Percentiles rank a stretch among this genome's conserved stretches.
phyloP scores from a whole-genome alignment of 2,888 invertebrate genomes.

The Drosophila affinis region DNA sequence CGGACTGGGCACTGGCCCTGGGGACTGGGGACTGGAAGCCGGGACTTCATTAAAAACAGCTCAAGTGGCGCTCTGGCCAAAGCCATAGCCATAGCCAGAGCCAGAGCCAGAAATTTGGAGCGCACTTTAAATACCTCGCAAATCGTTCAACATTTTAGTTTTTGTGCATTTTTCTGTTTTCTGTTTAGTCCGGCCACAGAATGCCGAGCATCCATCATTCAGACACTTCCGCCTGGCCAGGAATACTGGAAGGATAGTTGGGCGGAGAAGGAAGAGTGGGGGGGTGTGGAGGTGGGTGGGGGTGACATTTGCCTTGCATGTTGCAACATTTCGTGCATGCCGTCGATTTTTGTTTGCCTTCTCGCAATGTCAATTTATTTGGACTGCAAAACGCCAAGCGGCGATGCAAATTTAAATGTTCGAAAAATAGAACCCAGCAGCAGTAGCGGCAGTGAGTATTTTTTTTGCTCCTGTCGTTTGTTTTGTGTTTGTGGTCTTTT shows the following conservation, averaged over 20 bases:
- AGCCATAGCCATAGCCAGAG: no score
- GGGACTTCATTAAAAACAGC: conserved; percentile 58
- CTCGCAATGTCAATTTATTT: conserved; percentile 63
- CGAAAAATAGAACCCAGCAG: conserved; percentile 50
- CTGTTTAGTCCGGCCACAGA: no score
- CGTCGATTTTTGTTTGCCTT: conserved; percentile 48
- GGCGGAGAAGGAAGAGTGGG: no score
- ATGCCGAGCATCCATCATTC: conserved; percentile 59
- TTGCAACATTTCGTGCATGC: conserved; percentile 26
- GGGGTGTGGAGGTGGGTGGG: background rate
- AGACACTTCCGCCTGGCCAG: conserved; percentile 18
- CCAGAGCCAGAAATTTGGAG: conserved; percentile 18
- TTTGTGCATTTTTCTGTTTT: background rate
- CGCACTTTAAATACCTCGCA: conserved; percentile 32
- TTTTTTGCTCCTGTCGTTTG: conserved; percentile 30
- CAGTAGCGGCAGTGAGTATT: conserved; percentile 1
- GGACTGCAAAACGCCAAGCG: conserved; percentile 46
- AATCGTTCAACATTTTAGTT: conserved; percentile 16
- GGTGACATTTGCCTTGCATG: conserved; percentile 30
- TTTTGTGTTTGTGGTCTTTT: conserved; percentile 41
- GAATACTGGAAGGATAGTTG: background rate
- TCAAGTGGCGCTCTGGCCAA: conserved; percentile 17
- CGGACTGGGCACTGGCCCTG: background rate
- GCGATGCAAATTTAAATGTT: conserved; percentile 72
- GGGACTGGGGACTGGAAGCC: background rate